Evolutionary conservation across 2,888 invertebrate genomes (phyloP).

Genomic region (Amblyjoppa proteus): DNA sequence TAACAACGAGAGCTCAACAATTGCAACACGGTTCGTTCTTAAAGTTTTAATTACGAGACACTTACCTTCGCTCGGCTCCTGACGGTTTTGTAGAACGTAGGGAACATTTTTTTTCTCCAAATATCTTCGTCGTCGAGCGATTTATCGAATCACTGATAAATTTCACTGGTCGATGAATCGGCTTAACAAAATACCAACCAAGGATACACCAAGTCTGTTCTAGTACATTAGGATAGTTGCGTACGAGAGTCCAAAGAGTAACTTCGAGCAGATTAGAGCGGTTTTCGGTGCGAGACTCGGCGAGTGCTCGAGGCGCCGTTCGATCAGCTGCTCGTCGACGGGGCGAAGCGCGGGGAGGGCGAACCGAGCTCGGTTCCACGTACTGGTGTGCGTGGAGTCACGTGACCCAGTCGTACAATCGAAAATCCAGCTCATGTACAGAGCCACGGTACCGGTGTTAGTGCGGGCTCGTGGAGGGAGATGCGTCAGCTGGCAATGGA

Average conservation of each 20-base stretch:
- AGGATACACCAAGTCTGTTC: background rate
- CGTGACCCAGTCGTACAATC: conserved; percentile 1
- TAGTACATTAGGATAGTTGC: conserved; percentile 24
- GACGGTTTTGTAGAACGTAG: conserved; percentile 60
- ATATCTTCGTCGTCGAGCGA: background rate
- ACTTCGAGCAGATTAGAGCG: conserved; percentile 27
- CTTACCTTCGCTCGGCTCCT: conserved; percentile 57
- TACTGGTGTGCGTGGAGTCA: conserved; percentile 19
- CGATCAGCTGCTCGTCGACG: conserved; percentile 48
- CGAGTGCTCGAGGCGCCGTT: conserved; percentile 7
- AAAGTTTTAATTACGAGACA: background rate
- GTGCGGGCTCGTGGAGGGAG: background rate
- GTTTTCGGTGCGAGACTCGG: background rate
- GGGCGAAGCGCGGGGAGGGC: background rate
- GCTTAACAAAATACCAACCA: background rate
- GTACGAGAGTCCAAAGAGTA: conserved; percentile 57
- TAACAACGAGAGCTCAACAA: background rate
- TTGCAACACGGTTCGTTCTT: background rate
- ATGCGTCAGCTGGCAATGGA: conserved; percentile 14
- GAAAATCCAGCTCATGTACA: background rate
- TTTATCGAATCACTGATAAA: background rate
- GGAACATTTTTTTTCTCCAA: conserved; percentile 52
- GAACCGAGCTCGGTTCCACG: background rate
- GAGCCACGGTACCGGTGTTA: background rate
- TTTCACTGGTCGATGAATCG: background rate